These are phyloP conservation scores for Acrocyrtus sp. DNA, from an alignment of 2,888 invertebrate species.

Conservation along the genomic window DNA sequence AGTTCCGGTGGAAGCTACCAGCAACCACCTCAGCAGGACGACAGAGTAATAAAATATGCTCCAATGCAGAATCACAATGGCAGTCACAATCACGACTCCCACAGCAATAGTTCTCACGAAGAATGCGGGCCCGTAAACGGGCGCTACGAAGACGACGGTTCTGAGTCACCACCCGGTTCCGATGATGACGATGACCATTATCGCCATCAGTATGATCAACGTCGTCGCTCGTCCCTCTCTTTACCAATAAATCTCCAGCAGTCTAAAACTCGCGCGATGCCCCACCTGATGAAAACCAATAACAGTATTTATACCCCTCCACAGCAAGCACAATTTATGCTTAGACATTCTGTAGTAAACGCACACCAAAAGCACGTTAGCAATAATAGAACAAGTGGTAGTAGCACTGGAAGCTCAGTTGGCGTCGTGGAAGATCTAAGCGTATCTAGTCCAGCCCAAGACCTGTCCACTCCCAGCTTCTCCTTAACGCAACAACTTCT, in stretches of 20 bases:
- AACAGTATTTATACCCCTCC: neutral
- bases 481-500: slow-evolving; percentile 43
- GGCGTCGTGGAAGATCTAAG: slow-evolving; percentile 22
- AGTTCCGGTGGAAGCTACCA: slow-evolving; percentile 10
- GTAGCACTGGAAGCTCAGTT: neutral
- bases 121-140: slow-evolving; percentile 11
- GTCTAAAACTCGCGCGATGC: neutral
- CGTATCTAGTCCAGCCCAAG: slow-evolving; percentile 31
- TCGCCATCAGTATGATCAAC: slow-evolving; percentile 8
- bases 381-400: neutral
- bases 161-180: slow-evolving; percentile 25
- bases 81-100: slow-evolving; percentile 27
- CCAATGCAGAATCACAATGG: slow-evolving; percentile 26
- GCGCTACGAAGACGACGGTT: slow-evolving; percentile 21
- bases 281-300: slow-evolving; percentile 9
- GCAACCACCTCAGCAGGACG: slow-evolving; percentile 18
- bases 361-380: neutral
- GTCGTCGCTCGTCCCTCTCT: neutral
- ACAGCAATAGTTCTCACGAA: slow-evolving; percentile 40
- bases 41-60: slow-evolving; percentile 40
- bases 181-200: slow-evolving; percentile 36
- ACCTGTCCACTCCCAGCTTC: slow-evolving; percentile 40
- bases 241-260: slow-evolving; percentile 3
- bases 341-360: slow-evolving; percentile 5
- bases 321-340: slow-evolving; percentile 8